Percentiles rank a stretch among this genome's conserved stretches.
Evolutionary conservation across 2,113 vertebrate species (phyloP).

Genomic region (Donacobius atricapilla): DNA sequence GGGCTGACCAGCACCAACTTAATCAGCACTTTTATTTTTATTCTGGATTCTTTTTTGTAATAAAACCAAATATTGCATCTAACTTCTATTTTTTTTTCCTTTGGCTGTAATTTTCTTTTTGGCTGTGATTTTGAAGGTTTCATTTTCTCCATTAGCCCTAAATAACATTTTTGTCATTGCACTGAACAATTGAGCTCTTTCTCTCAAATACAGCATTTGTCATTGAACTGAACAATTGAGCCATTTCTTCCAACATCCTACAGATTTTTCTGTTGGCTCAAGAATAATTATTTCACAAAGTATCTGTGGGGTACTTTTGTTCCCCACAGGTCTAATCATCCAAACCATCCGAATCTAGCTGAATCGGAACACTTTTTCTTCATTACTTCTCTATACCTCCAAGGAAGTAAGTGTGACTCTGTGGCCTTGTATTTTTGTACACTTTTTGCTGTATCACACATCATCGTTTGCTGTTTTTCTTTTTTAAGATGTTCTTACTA

Average conservation of each 20-base stretch:
- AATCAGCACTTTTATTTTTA: not conserved
- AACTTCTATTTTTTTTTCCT: not conserved
- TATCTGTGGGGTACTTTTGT: not conserved
- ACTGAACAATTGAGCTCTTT: not conserved
- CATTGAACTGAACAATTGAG: not conserved
- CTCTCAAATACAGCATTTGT: not conserved
- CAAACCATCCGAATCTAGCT: not conserved
- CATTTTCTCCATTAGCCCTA: not conserved
- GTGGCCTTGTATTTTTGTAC: not conserved
- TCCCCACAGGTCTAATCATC: not conserved
- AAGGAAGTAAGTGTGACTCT: not conserved
- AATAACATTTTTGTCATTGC: not conserved
- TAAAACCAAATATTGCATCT: not conserved
- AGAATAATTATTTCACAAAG: conserved; percentile 19
- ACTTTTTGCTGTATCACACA: not conserved
- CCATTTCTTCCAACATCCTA: not conserved
- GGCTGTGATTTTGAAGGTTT: not conserved
- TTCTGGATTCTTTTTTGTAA: not conserved
- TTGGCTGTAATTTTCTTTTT: not conserved
- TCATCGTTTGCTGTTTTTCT: rapidly evolving
- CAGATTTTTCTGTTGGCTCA: not conserved
- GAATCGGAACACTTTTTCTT: not conserved
- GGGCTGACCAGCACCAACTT: not conserved
- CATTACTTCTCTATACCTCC: not conserved
- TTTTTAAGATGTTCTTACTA: not conserved